These are phyloP conservation scores for Oryzias curvinotus DNA, from an alignment of 2,113 vertebrate species.

Conservation along the genomic window DNA sequence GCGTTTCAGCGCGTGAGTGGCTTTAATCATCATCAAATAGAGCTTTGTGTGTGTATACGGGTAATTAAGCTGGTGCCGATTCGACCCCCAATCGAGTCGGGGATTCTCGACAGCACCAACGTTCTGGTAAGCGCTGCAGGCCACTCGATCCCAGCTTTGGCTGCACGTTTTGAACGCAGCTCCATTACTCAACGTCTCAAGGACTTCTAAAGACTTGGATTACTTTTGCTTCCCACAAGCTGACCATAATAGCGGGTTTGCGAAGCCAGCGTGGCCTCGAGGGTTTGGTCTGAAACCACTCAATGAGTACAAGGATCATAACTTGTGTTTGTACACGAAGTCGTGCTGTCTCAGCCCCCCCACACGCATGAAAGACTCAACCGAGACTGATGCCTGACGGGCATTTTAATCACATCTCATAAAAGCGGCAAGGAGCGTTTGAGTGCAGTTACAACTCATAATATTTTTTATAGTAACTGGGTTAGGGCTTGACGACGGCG, in stretches of 20 bases:
- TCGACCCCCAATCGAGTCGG: slow-evolving; percentile 64
- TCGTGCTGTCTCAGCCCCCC: slow-evolving; percentile 4
- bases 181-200: slow-evolving; percentile 60
- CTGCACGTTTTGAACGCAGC: slow-evolving; percentile 51
- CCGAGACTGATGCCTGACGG: slow-evolving; percentile 6
- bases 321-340: slow-evolving; percentile 56
- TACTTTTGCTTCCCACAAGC: slow-evolving; percentile 64
- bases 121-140: slow-evolving; percentile 50
- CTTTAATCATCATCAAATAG: slow-evolving; percentile 77
- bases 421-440: background rate
- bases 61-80: slow-evolving; percentile 75
- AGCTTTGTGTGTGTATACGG: slow-evolving; percentile 60
- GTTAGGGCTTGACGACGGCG: background rate
- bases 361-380: slow-evolving; percentile 11
- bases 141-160: slow-evolving; percentile 28
- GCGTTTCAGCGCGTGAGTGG: slow-evolving; percentile 39
- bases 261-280: slow-evolving; percentile 61
- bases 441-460: background rate
- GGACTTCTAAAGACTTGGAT: slow-evolving; percentile 49
- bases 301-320: slow-evolving; percentile 49
- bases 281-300: slow-evolving; percentile 66
- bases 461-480: background rate
- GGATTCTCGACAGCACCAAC: slow-evolving; percentile 39
- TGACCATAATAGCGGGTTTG: slow-evolving; percentile 75
- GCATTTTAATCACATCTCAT: slow-evolving; percentile 8